phyloP scores from a whole-genome alignment of 2,113 vertebrate species.

The Grallaria varia region DNA sequence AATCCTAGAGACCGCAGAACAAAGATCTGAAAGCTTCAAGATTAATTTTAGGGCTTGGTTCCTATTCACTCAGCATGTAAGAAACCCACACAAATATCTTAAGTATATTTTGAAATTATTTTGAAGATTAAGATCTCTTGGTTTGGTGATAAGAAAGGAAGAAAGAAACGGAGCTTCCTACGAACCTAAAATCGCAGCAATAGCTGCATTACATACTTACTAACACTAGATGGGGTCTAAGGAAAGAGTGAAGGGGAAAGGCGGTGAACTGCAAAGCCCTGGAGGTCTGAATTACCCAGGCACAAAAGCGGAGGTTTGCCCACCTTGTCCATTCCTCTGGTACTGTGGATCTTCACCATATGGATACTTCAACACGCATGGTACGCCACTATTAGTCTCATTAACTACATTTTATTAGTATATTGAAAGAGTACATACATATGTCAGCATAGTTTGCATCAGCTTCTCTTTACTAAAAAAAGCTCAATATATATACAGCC shows the following conservation, averaged over 20 bases:
- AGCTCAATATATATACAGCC: constrained; percentile 42
- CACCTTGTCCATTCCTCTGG: not conserved
- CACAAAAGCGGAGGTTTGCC: not conserved
- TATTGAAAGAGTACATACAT: constrained; percentile 36
- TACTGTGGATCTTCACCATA: accelerated
- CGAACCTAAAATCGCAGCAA: accelerated
- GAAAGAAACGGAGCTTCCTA: not conserved
- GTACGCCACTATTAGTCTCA: not conserved
- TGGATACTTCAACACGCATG: not conserved
- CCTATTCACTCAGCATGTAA: not conserved
- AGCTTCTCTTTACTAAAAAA: constrained; percentile 59
- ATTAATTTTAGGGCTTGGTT: not conserved
- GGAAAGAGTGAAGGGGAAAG: constrained; percentile 14
- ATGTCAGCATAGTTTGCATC: constrained; percentile 25
- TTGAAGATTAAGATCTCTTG: not conserved
- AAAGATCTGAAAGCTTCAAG: not conserved
- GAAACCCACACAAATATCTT: not conserved
- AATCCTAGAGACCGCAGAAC: not conserved
- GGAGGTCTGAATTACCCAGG: not conserved
- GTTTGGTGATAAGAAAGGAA: not conserved
- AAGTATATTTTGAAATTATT: not conserved
- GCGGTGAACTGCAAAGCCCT: not conserved
- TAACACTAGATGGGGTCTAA: constrained; percentile 52
- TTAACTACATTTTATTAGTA: constrained; percentile 69
- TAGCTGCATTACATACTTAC: not conserved